A percentile compares a stretch with the other conserved stretches of the same genome.
Evolutionary conservation across 2,113 vertebrate species (phyloP).

Genomic region (Coturnix japonica): DNA sequence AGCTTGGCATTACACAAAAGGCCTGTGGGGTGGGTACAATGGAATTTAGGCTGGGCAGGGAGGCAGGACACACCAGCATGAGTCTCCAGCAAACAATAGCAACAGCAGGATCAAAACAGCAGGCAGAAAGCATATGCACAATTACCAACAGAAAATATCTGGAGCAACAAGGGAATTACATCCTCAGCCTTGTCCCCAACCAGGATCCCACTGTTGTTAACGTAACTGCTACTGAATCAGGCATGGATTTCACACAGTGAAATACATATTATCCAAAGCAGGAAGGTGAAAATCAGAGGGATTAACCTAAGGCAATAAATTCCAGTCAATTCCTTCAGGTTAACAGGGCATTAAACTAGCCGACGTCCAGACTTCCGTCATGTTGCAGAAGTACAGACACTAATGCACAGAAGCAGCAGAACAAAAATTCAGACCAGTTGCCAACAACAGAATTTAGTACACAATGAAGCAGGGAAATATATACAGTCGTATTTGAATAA

Average conservation of each 20-base stretch:
- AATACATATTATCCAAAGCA: not conserved
- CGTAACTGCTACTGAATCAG: not conserved
- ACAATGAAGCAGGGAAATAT: not conserved
- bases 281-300: constrained; percentile 38
- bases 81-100: constrained; percentile 68
- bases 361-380: not conserved
- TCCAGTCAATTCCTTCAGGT: not conserved
- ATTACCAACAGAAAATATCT: constrained; percentile 36
- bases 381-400: not conserved
- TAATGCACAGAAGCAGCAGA: not conserved
- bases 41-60: constrained; percentile 64
- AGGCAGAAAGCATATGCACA: constrained; percentile 42
- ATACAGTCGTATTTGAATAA: not conserved
- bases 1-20: constrained; percentile 65
- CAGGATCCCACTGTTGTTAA: constrained; percentile 12
- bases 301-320: constrained; percentile 21
- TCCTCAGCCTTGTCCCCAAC: not conserved
- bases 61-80: constrained; percentile 53
- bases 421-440: not conserved
- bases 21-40: constrained; percentile 42
- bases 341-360: not conserved
- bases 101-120: constrained; percentile 69
- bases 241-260: not conserved
- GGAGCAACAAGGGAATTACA: not conserved
- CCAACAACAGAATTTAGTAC: not conserved